Evolutionary conservation across 1,140 invertebrate genomes (phyloP), one percentile per base, ranked within the genome.

Genomic region (Ganaspis sp.): DNA sequence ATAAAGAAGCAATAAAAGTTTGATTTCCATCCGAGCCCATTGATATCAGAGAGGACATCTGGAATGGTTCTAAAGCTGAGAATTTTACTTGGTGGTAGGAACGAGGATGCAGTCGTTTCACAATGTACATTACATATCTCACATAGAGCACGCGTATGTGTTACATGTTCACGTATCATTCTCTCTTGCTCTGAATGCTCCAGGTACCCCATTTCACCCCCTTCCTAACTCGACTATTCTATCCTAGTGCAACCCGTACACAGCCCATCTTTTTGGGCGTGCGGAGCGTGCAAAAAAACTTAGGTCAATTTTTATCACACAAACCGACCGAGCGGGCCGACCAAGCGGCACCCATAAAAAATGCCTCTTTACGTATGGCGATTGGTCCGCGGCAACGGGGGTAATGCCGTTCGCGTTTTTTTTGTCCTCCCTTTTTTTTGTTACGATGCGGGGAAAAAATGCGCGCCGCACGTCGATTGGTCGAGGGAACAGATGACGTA

Each of bases 331-430:
- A 81, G 79, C 81, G 80, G 86, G 88, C 84, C 85, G 87, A 85
- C 84, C 87, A 87, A 88, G 86, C 86, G 87, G 90, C 88, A 85
- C 89, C 90, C 90, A 91, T 91, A 91, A 91, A 91, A 91, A 91
- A 91, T 91, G 89, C 90, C 90, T 91, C 90, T 91, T 91, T 91
- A 91, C 90, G 90, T 91, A 91, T 91, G 90, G 90, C 89, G 90
- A 91, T 91, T 91, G 90, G 90, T 91, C 90, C 87, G 88, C 84
- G 87, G 88, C 85, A 88, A 86, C 87, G 87, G 89, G 89, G 90
- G 90, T 90, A 90, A 90, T 90, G 87, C 87, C 87, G 87, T 81
- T 86, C 86, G 85, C 83, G 79, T 82, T 86, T 83, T 58, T 84
- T 86, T 86, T 82, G 77, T 83, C 79, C 79, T 82, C 80, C 79